Percentiles rank a stretch among this genome's conserved stretches.
phyloP scores from a whole-genome alignment of 1,140 invertebrate species.

The Palaemon carinicauda region DNA sequence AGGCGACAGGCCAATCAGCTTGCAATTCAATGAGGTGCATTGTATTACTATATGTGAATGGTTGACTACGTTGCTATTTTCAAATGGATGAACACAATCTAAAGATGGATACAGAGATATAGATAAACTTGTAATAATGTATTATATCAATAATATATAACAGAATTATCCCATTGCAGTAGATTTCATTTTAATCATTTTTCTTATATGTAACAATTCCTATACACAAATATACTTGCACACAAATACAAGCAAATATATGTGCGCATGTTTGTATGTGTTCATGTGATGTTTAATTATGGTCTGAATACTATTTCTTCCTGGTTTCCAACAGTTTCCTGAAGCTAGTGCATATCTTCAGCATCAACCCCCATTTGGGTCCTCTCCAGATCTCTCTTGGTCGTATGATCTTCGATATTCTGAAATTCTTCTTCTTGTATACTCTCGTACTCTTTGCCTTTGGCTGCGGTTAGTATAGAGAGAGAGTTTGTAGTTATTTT shows the following conservation, averaged over 20 bases:
- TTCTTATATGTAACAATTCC: no score
- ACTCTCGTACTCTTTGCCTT: conserved; percentile 89
- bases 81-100: no score
- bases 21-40: no score
- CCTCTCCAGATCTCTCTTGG: conserved; percentile 90
- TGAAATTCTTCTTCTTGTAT: conserved; percentile 94
- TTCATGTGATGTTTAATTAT: background rate
- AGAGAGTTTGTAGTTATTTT: conserved; percentile 30
- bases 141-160: no score
- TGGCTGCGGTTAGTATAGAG: conserved; percentile 75
- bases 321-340: conserved; percentile 73
- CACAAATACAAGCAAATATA: background rate
- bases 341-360: conserved; percentile 95
- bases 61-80: no score
- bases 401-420: conserved; percentile 91
- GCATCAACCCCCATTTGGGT: conserved; percentile 92
- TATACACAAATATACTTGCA: no score
- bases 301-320: conserved; percentile 13
- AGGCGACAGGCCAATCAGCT: no score
- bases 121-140: no score
- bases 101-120: no score
- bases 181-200: no score
- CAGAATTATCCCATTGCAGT: no score
- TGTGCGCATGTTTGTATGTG: background rate
- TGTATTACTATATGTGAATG: no score